Evolutionary conservation across 2,797 vertebrate species (phyloP), one percentile per base, ranked within the genome.

Genomic region (Pipistrellus pipistrellus): DNA sequence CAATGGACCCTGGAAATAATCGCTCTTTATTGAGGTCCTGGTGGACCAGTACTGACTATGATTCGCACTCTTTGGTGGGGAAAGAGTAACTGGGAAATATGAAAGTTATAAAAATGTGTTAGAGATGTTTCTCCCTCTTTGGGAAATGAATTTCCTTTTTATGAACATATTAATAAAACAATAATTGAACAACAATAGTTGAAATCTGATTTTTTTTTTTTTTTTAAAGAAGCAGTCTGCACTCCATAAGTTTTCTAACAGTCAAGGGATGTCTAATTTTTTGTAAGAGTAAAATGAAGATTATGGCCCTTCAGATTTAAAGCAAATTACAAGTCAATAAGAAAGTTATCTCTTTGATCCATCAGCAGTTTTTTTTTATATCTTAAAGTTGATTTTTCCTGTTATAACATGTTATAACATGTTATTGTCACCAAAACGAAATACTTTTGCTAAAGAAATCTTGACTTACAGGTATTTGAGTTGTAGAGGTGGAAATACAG

Each of bases 381-480:
- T 62, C 59, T 88, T 80, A 41, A 44, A 14, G 23, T 30, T 64
- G 25, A 57, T 64, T 69, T 88, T 88, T 51, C 15, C 21, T 5
- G 72, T 69, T 75, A 32, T 27, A 69, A 72, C 13, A 88, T 5
- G 72, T 69, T 75, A 32, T 27, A 69, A 72, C 13, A 88, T 20
- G 6, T 8, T 64, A 81, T 51, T 89, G 84, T 82, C 77, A 94
- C 68, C 68, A 76, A 2, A 88, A 32, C 53, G 51, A 4, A 69
- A 55, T 69, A 78, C 9, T 90, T 92, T 41, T 85, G 57, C 90
- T 57, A 90, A 72, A 81, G 6, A 78, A 82, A 71, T 64, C 20
- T 46, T 89, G 84, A 98, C 99, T 99, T 98, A 99, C 99, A 99
- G 97, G 98, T 99, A 98, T 97, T 98, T 99, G 85, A 99, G 99